A percentile compares a stretch with the other conserved stretches of the same genome.
Conservation (phyloP, 2,888 invertebrate genomes). For the Caenorhabditis angaria region DNA sequence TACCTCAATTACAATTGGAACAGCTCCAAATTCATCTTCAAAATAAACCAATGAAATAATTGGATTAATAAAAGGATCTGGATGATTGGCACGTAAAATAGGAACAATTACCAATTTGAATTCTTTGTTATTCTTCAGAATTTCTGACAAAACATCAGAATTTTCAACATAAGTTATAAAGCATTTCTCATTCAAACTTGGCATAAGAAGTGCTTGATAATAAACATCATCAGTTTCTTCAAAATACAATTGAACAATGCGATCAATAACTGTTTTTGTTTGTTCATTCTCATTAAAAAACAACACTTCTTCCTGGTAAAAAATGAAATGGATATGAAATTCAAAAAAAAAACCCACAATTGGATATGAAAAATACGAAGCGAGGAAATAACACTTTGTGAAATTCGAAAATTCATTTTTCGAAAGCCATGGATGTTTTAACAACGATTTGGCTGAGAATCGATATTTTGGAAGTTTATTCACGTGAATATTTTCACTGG, state of each 20-base stretch:
- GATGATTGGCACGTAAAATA: background rate
- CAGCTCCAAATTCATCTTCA: background rate
- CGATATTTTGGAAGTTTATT: background rate
- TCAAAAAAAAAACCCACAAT: background rate
- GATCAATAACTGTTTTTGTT: background rate
- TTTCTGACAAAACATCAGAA: background rate
- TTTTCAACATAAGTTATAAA: background rate
- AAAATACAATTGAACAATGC: background rate
- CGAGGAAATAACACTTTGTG: background rate
- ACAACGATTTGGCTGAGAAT: background rate
- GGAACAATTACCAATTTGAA: background rate
- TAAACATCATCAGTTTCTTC: background rate
- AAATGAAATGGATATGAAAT: background rate
- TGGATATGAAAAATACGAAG: background rate
- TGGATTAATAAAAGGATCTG: background rate
- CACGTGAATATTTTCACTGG: background rate
- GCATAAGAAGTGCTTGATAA: background rate
- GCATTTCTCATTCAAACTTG: background rate
- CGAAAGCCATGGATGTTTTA: background rate
- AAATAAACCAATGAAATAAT: background rate
- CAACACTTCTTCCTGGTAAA: background rate
- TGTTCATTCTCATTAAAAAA: background rate
- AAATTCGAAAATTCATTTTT: background rate
- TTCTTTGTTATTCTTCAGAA: background rate
- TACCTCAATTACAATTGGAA: background rate